Percentiles rank a stretch among this genome's conserved stretches.
phyloP scores from a whole-genome alignment of 2,797 vertebrate species.

The Steatocranus sp. region DNA sequence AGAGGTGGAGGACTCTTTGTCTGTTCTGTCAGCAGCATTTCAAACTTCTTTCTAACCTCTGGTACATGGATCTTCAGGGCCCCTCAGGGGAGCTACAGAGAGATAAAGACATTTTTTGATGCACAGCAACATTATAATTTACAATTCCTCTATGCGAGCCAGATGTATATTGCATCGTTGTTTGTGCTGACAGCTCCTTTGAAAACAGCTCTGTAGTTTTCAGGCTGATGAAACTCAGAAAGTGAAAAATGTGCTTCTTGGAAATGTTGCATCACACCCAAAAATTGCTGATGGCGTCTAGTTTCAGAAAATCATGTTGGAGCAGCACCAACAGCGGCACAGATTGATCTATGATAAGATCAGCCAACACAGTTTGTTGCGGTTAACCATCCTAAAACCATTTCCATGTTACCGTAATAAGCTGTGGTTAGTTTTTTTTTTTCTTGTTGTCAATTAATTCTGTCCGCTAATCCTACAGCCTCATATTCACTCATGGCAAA shows the following conservation, averaged over 20 bases:
- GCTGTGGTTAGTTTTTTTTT: neutral
- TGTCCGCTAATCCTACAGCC: neutral
- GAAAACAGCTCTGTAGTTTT: neutral
- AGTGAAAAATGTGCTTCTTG: neutral
- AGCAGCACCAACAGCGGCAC: neutral
- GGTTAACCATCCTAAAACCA: neutral
- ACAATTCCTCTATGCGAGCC: neutral
- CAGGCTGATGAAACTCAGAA: neutral
- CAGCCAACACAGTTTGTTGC: neutral
- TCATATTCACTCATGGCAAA: neutral
- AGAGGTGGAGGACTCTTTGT: neutral
- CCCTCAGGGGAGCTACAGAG: neutral
- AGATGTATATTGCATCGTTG: neutral
- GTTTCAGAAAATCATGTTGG: neutral
- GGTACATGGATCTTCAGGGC: neutral
- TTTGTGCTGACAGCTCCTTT: slow-evolving; percentile 8
- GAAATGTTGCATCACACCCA: neutral
- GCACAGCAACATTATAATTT: neutral
- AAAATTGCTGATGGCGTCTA: neutral
- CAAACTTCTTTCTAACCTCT: neutral
- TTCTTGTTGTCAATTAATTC: neutral
- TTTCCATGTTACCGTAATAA: neutral
- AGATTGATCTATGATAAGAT: neutral
- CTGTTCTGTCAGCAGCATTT: slow-evolving; percentile 20
- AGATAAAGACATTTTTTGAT: neutral